Base-by-base conservation (phyloP, 1,140 invertebrate species). In the Rhagoletis pomonella region DNA sequence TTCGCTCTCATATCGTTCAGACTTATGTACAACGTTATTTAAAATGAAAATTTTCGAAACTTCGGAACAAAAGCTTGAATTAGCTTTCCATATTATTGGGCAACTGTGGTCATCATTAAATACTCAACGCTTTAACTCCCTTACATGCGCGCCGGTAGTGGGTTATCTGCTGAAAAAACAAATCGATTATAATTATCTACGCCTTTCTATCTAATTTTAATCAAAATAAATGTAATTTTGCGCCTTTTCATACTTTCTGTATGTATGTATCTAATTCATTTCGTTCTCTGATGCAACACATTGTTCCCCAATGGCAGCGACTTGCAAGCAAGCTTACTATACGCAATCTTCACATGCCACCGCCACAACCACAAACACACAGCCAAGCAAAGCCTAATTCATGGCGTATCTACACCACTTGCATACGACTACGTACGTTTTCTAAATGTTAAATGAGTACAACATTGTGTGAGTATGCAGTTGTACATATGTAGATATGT, bases 261-360 rank as follows among this genome's bases (percentile, higher is more conserved):
- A 29, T 29, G 29, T 29, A 29, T 29, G 29, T 29, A 73, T 10
- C 42, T 4, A 44, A 42, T 42, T 73, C 44, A 73, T 44, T 73
- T 42, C 44, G 42, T 42, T 4, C 39, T 7, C 6, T 42, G 44
- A 42, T 42, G 12, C 42, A 73, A 73, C 67, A 73, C 67, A 17
- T 42, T 73, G 67, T 39, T 73, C 12, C 44, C 12, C 17, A 73
- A 73, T 73, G 67, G 39, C 7, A 73, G 67, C 39, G 39, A 44
- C 67, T 73, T 73, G 67, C 67, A 73, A 44, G 17, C 3, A 29
- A 47, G 42, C 42, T 29, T 29, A 5, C 4, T 29, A 69, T 17
- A 29, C 65, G 65, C 67, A 73, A 44, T 42, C 14, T 73, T 44
- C 42, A 73, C 67, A 73, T 73, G 67, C 67, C 17, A 42, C 19